Evolutionary conservation across 2,113 vertebrate genomes (phyloP), one percentile per base, ranked within the genome.

Genomic region (Leptobrachium leishanense): DNA sequence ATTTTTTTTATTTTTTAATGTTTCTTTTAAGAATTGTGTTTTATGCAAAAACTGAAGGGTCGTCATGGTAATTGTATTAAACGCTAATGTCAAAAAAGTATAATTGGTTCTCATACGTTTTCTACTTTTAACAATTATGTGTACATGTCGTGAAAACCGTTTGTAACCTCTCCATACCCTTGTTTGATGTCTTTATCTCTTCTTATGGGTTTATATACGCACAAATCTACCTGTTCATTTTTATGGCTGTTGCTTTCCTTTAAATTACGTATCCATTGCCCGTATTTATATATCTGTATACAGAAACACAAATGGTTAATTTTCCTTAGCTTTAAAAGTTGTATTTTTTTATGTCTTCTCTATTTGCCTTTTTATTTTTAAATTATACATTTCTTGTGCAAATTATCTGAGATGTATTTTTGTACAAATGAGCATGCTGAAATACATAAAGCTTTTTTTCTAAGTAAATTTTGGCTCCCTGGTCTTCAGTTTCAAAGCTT

Each of bases 391-490:
- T 80, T 50, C 71, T 80, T 74, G 78, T 68, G 53, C 64, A 81
- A 68, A 55, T 41, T 59, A 80, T 74, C 53, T 62, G 6, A 62
- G 57, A 68, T 81, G 78, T 81, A 81, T 74, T 81, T 81, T 81
- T 74, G 78, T 81, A 81, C 53, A 81, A 68, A 74, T 11, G 1
- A 46, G 41, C 54, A 57, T 81, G 72, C 40, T 62, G 67, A 68
- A 81, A 74, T 72, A 31, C 46, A 69, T 81, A 73, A 73, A 79
- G 20, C 54, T 73, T 73, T 79, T 73, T 79, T 81, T 81, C 74
- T 81, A 81, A 81, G 57, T 72, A 50, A 57, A 63, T 13, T 81
- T 74, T 68, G 40, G 43, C 78, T 57, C 71, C 8, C 55, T 44
- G 6, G 44, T 44, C 46, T 50, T 50, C 46, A 50, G 8, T 5